These are phyloP conservation scores for Lipotes vexillifer DNA, from an alignment of 2,113 vertebrate species.

Conservation along the genomic window DNA sequence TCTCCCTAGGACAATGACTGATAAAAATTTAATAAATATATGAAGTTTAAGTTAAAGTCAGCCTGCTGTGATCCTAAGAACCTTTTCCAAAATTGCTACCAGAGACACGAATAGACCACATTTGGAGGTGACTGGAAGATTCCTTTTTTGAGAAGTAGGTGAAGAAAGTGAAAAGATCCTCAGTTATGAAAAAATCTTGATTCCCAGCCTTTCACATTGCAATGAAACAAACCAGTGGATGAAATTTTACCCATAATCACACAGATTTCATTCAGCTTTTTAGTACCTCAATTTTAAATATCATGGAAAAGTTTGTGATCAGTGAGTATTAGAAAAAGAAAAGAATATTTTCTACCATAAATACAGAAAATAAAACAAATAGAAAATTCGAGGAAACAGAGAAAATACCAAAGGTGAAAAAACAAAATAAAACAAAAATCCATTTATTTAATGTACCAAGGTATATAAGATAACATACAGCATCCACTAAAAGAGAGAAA, in stretches of 20 bases:
- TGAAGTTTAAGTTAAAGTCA: background rate
- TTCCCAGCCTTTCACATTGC: background rate
- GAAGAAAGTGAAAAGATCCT: background rate
- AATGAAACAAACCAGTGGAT: background rate
- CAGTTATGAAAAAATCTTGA: background rate
- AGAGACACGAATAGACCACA: too few relatives aligned
- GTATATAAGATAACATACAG: too few relatives aligned
- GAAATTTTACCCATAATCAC: background rate
- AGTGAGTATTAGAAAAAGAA: background rate
- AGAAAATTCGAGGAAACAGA: background rate
- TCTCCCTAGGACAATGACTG: background rate
- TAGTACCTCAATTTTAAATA: background rate
- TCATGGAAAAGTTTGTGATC: background rate
- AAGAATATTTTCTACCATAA: background rate
- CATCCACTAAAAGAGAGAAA: too few relatives aligned
- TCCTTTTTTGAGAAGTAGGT: background rate
- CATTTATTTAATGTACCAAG: too few relatives aligned
- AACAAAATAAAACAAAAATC: too few relatives aligned
- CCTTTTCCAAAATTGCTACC: background rate
- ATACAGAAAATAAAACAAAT: background rate
- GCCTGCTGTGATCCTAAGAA: background rate
- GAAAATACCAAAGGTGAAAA: background rate
- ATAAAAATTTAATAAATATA: background rate
- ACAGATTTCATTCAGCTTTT: background rate
- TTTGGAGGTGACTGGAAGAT: background rate